Conservation (phyloP, 2,888 invertebrate species). For the Acronicta psi region DNA sequence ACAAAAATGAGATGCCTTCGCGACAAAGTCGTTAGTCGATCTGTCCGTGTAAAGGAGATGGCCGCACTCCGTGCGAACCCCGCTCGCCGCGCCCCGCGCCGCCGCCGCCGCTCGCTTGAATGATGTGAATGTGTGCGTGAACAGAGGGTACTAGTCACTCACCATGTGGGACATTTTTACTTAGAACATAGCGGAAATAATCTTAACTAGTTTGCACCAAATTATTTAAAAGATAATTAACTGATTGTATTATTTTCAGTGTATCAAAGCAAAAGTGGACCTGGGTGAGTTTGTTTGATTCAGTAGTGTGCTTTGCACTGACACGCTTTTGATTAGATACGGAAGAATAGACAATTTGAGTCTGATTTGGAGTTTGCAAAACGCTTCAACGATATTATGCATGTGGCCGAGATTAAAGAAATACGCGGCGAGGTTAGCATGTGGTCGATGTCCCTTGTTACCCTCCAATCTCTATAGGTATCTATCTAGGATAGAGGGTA, state of each 20-base stretch:
- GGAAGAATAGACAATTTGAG: slow-evolving; percentile 10
- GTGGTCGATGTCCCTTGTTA: slow-evolving; percentile 46
- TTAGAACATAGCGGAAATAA: slow-evolving; percentile 41
- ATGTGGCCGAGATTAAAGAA: slow-evolving; percentile 52
- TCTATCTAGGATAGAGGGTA: slow-evolving; percentile 60
- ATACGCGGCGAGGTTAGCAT: slow-evolving; percentile 41
- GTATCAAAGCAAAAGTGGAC: slow-evolving; percentile 84
- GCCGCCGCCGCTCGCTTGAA: too few relatives aligned
- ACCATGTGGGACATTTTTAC: slow-evolving; percentile 53
- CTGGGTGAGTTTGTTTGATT: slow-evolving; percentile 79
- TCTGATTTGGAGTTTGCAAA: slow-evolving; percentile 27
- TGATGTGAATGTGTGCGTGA: too few relatives aligned
- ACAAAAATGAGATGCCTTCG: too few relatives aligned
- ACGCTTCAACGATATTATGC: slow-evolving; percentile 52
- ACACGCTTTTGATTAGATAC: slow-evolving; percentile 60
- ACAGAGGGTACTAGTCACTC: slow-evolving; percentile 24
- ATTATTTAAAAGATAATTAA: slow-evolving; percentile 57
- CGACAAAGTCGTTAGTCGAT: too few relatives aligned
- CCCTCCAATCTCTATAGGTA: slow-evolving; percentile 59
- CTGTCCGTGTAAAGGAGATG: too few relatives aligned
- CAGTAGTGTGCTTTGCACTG: slow-evolving; percentile 68
- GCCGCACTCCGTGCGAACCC: too few relatives aligned
- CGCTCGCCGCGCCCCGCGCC: too few relatives aligned
- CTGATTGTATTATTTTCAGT: slow-evolving; percentile 82
- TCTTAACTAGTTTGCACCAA: slow-evolving; percentile 2